Evolutionary conservation across 2,888 invertebrate species (phyloP).

Genomic region (Lasioglossum morio): DNA sequence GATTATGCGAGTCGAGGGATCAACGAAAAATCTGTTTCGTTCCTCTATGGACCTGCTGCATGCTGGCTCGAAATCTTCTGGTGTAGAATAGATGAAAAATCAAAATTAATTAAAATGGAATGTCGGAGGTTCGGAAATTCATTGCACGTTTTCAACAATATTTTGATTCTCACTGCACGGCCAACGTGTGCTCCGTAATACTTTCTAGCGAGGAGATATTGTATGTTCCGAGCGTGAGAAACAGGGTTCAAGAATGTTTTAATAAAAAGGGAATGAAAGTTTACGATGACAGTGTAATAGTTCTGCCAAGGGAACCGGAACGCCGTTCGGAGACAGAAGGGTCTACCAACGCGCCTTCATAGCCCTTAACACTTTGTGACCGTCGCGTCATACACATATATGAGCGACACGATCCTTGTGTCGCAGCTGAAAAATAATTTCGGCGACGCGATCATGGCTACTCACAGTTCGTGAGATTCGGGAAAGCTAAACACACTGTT

Average conservation of each 20-base stretch:
- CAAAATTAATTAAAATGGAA: too few species aligned
- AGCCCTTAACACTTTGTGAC: not conserved
- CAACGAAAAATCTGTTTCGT: too few species aligned
- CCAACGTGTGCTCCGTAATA: not conserved
- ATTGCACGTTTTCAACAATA: not conserved
- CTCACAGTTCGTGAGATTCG: not conserved
- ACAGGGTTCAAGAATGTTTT: constrained; percentile 12
- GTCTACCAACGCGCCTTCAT: not conserved
- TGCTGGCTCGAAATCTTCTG: not conserved
- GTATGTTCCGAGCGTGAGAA: not conserved
- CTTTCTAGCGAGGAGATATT: not conserved
- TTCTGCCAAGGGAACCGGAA: not conserved
- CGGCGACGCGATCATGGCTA: not conserved
- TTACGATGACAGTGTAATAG: constrained; percentile 10
- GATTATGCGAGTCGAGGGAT: not conserved
- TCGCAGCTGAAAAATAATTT: not conserved
- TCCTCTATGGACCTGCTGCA: not conserved
- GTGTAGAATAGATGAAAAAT: too few species aligned
- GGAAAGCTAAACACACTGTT: not conserved
- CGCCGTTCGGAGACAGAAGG: not conserved
- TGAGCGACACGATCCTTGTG: not conserved
- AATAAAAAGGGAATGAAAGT: constrained; percentile 15
- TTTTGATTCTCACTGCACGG: not conserved
- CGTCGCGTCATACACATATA: not conserved
- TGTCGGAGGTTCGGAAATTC: not conserved